phyloP scores from a whole-genome alignment of 2,888 invertebrate genomes.

The Charanyca ferruginea region DNA sequence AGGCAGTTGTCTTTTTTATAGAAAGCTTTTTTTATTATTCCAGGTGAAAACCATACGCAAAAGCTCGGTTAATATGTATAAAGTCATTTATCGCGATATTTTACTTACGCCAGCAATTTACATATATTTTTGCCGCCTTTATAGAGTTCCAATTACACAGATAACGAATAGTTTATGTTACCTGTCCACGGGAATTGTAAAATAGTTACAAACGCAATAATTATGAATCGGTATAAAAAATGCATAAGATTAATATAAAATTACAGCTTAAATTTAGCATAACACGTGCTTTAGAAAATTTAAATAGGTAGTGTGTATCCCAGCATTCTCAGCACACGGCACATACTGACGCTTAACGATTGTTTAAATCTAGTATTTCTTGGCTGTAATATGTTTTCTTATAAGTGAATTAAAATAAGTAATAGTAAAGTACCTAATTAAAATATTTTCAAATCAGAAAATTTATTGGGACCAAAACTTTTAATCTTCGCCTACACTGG shows the following conservation, averaged over 20 bases:
- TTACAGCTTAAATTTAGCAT: constrained; percentile 65
- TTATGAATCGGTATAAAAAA: constrained; percentile 63
- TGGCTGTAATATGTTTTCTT: not conserved
- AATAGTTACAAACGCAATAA: constrained; percentile 65
- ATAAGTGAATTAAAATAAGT: not conserved
- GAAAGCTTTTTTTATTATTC: not conserved
- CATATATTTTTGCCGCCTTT: constrained; percentile 67
- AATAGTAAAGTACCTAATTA: not conserved
- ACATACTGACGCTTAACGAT: not conserved
- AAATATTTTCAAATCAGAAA: not conserved
- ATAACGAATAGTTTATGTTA: constrained; percentile 69
- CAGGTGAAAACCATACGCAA: constrained; percentile 13
- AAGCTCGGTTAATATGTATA: constrained; percentile 46
- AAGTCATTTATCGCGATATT: constrained; percentile 51
- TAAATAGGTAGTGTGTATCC: constrained; percentile 40
- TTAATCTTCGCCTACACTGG: not conserved
- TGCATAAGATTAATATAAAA: constrained; percentile 59
- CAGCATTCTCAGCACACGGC: constrained; percentile 15
- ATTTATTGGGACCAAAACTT: not conserved
- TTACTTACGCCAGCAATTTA: constrained; percentile 53
- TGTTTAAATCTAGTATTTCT: not conserved
- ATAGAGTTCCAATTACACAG: constrained; percentile 70
- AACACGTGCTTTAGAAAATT: constrained; percentile 66
- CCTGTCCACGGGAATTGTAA: constrained; percentile 61
- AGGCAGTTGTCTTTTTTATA: too few relatives aligned